Evolutionary conservation across 2,113 vertebrate genomes (phyloP).

Genomic region (Todiramphus chloris): DNA sequence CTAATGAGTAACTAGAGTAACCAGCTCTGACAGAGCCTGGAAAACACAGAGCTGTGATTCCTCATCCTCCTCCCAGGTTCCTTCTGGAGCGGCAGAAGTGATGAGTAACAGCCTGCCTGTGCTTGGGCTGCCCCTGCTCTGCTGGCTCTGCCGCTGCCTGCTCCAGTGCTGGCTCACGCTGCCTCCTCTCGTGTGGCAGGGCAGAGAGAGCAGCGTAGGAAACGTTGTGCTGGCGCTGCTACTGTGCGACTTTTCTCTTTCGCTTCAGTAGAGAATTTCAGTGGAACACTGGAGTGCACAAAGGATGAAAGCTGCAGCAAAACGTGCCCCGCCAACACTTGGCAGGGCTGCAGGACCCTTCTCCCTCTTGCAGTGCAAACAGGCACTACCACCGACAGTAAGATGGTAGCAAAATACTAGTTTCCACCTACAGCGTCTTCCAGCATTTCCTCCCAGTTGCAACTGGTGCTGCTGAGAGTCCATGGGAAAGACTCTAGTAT

Average conservation of each 20-base stretch:
- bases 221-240: not conserved
- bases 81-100: not conserved
- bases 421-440: not conserved
- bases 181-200: not conserved
- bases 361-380: not conserved
- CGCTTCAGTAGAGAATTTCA: not conserved
- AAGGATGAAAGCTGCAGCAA: conserved; percentile 33
- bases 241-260: not conserved
- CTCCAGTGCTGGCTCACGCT: not conserved
- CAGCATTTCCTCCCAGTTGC: conserved; percentile 23
- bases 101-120: not conserved
- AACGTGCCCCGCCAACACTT: not conserved
- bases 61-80: not conserved
- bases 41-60: not conserved
- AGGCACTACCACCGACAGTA: not conserved
- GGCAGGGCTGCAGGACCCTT: conserved; percentile 17
- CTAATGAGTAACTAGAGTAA: conserved; percentile 27
- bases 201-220: not conserved
- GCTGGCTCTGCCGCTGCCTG: not conserved
- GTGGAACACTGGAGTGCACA: not conserved
- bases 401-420: not conserved
- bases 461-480: conserved; percentile 27
- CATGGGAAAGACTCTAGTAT: conserved; percentile 38
- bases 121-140: not conserved
- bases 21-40: not conserved